A percentile compares a stretch with the other conserved stretches of the same genome.
Evolutionary conservation across 1,140 invertebrate genomes (phyloP).

Genomic region (Steinernema khuongi): DNA sequence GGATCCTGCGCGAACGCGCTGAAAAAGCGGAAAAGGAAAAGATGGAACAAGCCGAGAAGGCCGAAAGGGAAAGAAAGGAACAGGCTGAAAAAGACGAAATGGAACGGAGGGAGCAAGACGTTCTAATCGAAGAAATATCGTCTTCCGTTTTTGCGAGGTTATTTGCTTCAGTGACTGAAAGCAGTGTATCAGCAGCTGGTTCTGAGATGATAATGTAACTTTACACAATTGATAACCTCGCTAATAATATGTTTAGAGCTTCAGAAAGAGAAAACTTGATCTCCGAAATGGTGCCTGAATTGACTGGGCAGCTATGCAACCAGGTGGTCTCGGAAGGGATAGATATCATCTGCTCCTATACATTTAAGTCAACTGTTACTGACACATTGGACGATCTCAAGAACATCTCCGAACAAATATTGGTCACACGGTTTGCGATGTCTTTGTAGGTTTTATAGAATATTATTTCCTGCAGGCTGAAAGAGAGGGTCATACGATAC

Average conservation of each 20-base stretch:
- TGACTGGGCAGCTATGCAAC: background rate
- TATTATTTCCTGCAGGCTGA: background rate
- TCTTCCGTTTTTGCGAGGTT: no score
- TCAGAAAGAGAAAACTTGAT: no score
- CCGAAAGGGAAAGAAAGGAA: background rate
- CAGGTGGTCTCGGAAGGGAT: background rate
- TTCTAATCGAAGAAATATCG: no score
- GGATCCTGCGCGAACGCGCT: background rate
- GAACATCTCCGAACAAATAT: background rate
- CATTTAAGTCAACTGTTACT: background rate
- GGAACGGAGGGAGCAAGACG: no score
- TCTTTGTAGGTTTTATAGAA: background rate
- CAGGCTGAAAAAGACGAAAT: no score
- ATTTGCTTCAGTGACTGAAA: no score
- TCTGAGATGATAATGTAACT: no score
- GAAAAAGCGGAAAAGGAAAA: background rate
- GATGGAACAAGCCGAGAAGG: background rate
- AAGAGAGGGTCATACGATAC: background rate
- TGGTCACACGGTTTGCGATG: background rate
- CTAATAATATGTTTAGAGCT: no score
- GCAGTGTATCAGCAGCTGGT: no score
- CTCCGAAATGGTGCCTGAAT: no score
- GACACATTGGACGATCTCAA: background rate
- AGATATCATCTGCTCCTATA: background rate
- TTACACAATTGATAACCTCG: no score